Evolutionary conservation across 1,140 invertebrate genomes (phyloP), one percentile per base, ranked within the genome.

Genomic region (Andricus grossulariae): DNA sequence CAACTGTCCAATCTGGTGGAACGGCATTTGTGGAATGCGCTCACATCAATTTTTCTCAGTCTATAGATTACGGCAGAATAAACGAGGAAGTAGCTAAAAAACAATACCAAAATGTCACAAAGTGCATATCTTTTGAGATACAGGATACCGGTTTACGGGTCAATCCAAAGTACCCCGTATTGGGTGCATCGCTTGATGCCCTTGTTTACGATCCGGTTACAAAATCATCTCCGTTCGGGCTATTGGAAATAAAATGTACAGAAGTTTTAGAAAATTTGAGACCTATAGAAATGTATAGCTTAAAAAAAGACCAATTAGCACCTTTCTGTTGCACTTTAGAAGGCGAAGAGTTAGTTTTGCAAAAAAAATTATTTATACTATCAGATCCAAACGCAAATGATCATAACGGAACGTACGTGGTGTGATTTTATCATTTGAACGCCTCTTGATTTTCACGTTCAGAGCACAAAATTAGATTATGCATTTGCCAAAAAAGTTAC

Each of bases 391-490:
- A 75, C 50, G 2, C 75, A 80, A 52, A 80, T 83, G 76, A 71
- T 73, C 39, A 71, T 83, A 52, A 73, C 71, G 16, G 76, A 73
- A 74, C 75, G 51, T 18, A n/a, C 21, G 45, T 83, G 78, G 75
- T 83, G 82, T 78, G 75, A 82, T 72, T 78, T 82, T 73, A 78
- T 83, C 39, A 74, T 82, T 45, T 82, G 78, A 80, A 83, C 80
- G 1, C 10, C 75, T 72, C 70, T 75, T 21, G 77, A 50, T 71
- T 77, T 75, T 50, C 66, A 82, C 45, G 49, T 76, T 50, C 74
- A 79, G 75, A 77, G 71, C 73, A 75, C 80, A n/a, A 45, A 50
- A 18, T 73, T 52, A 25, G 76, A 82, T 72, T 32, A 57, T n/a
- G 55, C 72, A 52, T 80, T 80, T 19, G 55, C 57, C 15, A 60